Conservation (phyloP, 2,113 vertebrate genomes). For the Sander vitreus region DNA sequence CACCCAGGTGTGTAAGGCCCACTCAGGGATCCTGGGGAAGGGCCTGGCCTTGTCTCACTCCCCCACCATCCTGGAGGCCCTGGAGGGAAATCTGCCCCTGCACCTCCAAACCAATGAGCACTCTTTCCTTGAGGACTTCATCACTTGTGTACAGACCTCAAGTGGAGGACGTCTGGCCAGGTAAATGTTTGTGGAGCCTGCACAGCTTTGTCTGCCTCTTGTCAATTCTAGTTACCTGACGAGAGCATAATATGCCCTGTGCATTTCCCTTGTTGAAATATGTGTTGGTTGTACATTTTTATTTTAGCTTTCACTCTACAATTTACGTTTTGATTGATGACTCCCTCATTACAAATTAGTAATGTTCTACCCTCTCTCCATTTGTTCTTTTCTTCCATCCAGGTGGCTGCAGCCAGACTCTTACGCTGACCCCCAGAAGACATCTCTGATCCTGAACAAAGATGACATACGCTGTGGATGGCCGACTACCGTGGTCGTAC, state of each 20-base stretch:
- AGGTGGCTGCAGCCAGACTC: conserved; percentile 99
- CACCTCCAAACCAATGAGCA: conserved; percentile 98
- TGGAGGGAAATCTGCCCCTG: conserved; percentile 95
- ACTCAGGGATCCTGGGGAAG: conserved; percentile 96
- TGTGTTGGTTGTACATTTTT: neutral
- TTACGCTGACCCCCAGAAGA: conserved; percentile 98
- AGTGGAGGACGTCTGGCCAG: conserved; percentile 97
- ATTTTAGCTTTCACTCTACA: neutral
- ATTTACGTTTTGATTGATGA: neutral
- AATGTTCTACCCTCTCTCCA: neutral
- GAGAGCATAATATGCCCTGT: neutral
- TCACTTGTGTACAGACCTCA: conserved; percentile 94
- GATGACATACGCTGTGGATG: conserved; percentile 98
- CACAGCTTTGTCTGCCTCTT: neutral
- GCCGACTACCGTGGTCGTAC: conserved; percentile 96
- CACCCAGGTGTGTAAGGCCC: conserved; percentile 93
- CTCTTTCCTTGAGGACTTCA: conserved; percentile 98
- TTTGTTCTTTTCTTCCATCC: conserved; percentile 14
- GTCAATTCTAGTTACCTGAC: neutral
- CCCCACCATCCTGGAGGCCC: conserved; percentile 95
- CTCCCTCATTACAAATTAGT: neutral
- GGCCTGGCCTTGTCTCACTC: conserved; percentile 96
- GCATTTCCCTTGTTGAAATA: neutral
- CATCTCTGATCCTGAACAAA: conserved; percentile 96
- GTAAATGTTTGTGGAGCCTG: conserved; percentile 70